phyloP scores from a whole-genome alignment of 2,888 invertebrate species.

The Spisula subtruncata region DNA sequence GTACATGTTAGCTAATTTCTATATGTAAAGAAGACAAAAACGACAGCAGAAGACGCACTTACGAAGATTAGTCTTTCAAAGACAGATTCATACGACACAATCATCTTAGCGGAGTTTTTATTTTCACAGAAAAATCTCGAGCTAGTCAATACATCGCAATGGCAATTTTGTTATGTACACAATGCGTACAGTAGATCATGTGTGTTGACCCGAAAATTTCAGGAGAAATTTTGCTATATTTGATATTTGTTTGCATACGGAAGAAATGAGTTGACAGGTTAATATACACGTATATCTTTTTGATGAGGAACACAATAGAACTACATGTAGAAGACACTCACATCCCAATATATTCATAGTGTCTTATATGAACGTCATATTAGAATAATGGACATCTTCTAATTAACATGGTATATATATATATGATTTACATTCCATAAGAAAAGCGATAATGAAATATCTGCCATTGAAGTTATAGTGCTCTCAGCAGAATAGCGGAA shows the following conservation, averaged over 20 bases:
- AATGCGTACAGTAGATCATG: neutral
- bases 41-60: neutral
- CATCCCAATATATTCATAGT: neutral
- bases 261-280: neutral
- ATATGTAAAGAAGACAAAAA: neutral
- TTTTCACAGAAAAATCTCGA: constrained; percentile 3
- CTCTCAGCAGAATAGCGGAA: no score
- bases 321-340: neutral
- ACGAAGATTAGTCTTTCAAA: no score
- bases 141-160: neutral
- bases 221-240: neutral
- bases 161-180: constrained; percentile 25
- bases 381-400: neutral
- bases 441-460: no score
- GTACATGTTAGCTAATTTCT: neutral
- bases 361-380: neutral
- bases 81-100: neutral
- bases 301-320: neutral
- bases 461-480: no score
- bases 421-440: no score
- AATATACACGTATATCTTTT: neutral
- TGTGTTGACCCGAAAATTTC: constrained; percentile 4
- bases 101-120: neutral
- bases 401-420: no score
- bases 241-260: neutral